phyloP scores from a whole-genome alignment of 2,888 invertebrate species.

The Trichacis sp. region DNA sequence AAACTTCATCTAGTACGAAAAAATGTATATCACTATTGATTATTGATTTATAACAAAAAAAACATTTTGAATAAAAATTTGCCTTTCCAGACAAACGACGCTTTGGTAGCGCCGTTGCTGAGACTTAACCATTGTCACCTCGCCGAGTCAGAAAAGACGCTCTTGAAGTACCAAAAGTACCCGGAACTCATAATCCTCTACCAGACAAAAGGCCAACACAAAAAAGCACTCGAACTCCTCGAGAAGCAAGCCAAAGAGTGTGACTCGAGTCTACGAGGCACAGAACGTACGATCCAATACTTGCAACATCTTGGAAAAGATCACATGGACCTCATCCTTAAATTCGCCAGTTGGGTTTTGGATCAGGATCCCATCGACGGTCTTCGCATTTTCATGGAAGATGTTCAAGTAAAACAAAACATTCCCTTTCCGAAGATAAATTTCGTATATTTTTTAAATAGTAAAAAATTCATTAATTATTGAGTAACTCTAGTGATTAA shows the following conservation, averaged over 20 bases:
- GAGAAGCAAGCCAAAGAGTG: slow-evolving; percentile 81
- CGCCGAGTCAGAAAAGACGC: slow-evolving; percentile 91
- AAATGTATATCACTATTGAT: too few species aligned
- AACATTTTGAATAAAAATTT: slow-evolving; percentile 12
- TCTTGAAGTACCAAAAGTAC: slow-evolving; percentile 88
- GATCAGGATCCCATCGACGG: slow-evolving; percentile 89
- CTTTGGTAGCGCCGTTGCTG: slow-evolving; percentile 89
- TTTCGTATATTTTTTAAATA: too few species aligned
- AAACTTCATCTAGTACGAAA: too few species aligned
- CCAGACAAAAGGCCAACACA: slow-evolving; percentile 92
- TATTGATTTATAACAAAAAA: not conserved
- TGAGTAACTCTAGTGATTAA: too few species aligned
- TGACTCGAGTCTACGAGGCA: slow-evolving; percentile 83
- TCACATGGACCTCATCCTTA: slow-evolving; percentile 89
- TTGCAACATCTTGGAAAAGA: slow-evolving; percentile 85
- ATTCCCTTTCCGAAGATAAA: too few species aligned
- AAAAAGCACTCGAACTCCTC: slow-evolving; percentile 89
- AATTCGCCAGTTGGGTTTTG: slow-evolving; percentile 94
- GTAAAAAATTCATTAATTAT: too few species aligned
- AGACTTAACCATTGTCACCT: slow-evolving; percentile 93
- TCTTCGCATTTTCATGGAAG: slow-evolving; percentile 75
- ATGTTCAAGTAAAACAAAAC: slow-evolving; percentile 56
- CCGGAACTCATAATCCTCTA: slow-evolving; percentile 96
- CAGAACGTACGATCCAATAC: slow-evolving; percentile 89
- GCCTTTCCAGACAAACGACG: slow-evolving; percentile 93